phyloP scores from a whole-genome alignment of 2,797 vertebrate genomes.

The Chelonia mydas region DNA sequence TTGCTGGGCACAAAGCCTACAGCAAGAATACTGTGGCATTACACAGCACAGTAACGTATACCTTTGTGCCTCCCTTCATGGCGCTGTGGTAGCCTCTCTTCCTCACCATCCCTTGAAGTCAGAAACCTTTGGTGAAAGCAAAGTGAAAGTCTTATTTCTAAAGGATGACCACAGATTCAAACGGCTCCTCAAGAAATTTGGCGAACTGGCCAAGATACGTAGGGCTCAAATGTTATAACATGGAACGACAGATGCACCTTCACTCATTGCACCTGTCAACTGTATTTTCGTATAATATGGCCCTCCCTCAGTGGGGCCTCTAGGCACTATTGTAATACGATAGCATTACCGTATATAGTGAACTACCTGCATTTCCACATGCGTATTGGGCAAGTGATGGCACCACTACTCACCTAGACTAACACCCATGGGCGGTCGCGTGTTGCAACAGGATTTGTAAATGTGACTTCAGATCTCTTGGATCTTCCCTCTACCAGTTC shows the following conservation, averaged over 20 bases:
- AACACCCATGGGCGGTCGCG: constrained; percentile 23
- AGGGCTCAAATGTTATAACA: not conserved
- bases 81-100: not conserved
- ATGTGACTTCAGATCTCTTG: not conserved
- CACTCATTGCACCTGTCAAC: constrained; percentile 24
- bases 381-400: not conserved
- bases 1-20: not conserved
- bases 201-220: not conserved
- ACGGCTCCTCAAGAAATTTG: not conserved
- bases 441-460: not conserved
- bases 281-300: constrained; percentile 36
- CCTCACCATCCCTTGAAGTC: not conserved
- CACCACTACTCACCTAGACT: constrained; percentile 18
- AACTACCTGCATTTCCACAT: constrained; percentile 2
- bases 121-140: not conserved
- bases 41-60: constrained; percentile 4
- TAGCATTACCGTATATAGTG: not conserved
- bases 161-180: not conserved
- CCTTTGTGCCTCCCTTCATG: not conserved
- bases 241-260: not conserved
- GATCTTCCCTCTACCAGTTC: not conserved
- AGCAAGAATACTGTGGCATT: not conserved
- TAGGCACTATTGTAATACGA: not conserved
- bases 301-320: not conserved
- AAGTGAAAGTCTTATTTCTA: not conserved